Percentiles rank a stretch among this genome's conserved stretches.
These are phyloP conservation scores for Agrochola lychnidis DNA, from an alignment of 2,888 invertebrate genomes.

Conservation along the genomic window DNA sequence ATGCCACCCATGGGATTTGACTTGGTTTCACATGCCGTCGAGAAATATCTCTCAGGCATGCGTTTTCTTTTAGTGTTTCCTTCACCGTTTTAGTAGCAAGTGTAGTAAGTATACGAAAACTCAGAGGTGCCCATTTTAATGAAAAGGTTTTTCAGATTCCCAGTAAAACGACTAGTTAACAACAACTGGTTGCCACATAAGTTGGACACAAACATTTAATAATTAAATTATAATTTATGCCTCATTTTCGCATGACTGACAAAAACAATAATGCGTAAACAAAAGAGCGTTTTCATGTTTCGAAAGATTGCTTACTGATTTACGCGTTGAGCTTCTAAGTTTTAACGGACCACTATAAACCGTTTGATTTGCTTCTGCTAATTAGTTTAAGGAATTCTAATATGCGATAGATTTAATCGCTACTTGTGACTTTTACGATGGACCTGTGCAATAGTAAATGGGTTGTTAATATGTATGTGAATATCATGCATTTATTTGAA, in stretches of 20 bases:
- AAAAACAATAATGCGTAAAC: conserved; percentile 38
- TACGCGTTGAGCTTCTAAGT: conserved; percentile 27
- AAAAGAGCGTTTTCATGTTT: conserved; percentile 35
- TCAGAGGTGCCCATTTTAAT: background rate
- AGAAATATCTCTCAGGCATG: no score
- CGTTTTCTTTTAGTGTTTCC: no score
- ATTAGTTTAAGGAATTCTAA: conserved; percentile 45
- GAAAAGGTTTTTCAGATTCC: background rate
- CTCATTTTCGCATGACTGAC: conserved; percentile 66
- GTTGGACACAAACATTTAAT: conserved; percentile 57
- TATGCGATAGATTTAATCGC: conserved; percentile 38
- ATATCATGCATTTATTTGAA: conserved; percentile 7
- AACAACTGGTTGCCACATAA: conserved; percentile 42
- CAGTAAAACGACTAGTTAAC: conserved; percentile 39
- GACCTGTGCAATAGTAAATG: background rate
- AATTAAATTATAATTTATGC: conserved; percentile 73
- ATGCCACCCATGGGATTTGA: no score
- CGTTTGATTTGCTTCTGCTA: conserved; percentile 35
- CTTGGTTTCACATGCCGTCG: no score
- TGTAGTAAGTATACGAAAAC: no score
- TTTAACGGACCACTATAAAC: conserved; percentile 41
- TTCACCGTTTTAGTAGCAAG: no score
- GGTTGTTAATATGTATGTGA: conserved; percentile 31
- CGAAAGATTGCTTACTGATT: conserved; percentile 47
- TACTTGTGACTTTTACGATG: conserved; percentile 44